Evolutionary conservation across 2,113 vertebrate species (phyloP).

Genomic region (Numida meleagris): DNA sequence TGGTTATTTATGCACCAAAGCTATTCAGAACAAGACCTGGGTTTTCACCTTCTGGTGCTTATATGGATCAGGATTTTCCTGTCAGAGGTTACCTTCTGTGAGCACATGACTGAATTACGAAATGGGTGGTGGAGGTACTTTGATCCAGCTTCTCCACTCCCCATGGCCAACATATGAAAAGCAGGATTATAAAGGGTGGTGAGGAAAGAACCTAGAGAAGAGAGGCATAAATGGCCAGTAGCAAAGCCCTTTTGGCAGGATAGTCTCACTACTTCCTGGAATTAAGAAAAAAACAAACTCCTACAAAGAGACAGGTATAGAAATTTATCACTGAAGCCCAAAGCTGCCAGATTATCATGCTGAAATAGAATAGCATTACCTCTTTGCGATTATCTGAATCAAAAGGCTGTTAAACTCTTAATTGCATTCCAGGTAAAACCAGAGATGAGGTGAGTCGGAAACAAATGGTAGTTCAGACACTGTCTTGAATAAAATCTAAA

Average conservation of each 20-base stretch:
- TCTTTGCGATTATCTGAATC: neutral
- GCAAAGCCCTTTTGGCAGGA: neutral
- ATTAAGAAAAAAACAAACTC: neutral
- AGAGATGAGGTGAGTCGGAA: neutral
- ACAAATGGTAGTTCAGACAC: neutral
- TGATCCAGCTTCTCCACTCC: neutral
- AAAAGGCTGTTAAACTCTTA: neutral
- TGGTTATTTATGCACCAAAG: neutral
- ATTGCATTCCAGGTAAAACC: neutral
- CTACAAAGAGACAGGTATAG: neutral
- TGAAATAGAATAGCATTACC: neutral
- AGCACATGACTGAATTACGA: neutral
- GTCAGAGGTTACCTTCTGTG: neutral
- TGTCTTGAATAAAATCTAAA: neutral
- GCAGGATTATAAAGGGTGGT: neutral
- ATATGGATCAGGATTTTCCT: neutral
- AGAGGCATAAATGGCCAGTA: neutral
- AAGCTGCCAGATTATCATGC: neutral
- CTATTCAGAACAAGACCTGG: neutral
- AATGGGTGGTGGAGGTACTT: neutral
- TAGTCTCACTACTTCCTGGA: neutral
- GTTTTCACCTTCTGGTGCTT: neutral
- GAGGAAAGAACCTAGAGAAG: neutral
- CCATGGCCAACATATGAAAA: neutral
- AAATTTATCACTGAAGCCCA: neutral